Evolutionary conservation across 2,797 vertebrate genomes (phyloP).

Genomic region (Malacoraja senta): DNA sequence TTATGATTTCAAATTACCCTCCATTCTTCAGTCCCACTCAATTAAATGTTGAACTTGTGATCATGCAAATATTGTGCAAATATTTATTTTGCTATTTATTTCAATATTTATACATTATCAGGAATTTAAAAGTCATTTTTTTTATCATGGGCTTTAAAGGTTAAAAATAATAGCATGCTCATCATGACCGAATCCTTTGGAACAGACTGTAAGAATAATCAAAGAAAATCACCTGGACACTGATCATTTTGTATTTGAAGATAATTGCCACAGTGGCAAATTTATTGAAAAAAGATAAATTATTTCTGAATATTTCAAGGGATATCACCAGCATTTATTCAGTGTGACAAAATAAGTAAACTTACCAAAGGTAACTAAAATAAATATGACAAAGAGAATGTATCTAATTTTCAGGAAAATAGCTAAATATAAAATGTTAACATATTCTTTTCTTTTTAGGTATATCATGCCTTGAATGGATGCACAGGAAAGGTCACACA

Average conservation of each 20-base stretch:
- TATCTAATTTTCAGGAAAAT: not conserved
- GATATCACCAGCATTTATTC: not conserved
- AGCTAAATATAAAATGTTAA: not conserved
- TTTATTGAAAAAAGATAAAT: constrained; percentile 4
- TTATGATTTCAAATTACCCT: not conserved
- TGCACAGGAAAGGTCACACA: constrained; percentile 48
- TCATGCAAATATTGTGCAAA: not conserved
- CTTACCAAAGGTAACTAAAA: not conserved
- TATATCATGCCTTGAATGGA: constrained; percentile 47
- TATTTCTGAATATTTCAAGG: not conserved
- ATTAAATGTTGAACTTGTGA: not conserved
- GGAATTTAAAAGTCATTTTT: not conserved
- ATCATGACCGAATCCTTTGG: not conserved
- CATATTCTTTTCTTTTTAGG: constrained; percentile 41
- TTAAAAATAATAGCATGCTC: not conserved
- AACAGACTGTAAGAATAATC: constrained; percentile 1
- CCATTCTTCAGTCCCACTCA: not conserved
- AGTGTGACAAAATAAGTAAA: not conserved
- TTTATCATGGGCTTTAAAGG: not conserved
- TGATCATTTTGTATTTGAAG: constrained; percentile 30
- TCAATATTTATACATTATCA: not conserved
- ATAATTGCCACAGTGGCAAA: constrained; percentile 21
- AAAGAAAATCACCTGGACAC: constrained; percentile 11
- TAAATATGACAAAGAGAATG: not conserved
- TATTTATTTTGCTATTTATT: not conserved